A percentile compares a stretch with the other conserved stretches of the same genome.
These are phyloP conservation scores for Brachionus calyciflorus DNA, from an alignment of 1,140 invertebrate genomes.

Conservation along the genomic window DNA sequence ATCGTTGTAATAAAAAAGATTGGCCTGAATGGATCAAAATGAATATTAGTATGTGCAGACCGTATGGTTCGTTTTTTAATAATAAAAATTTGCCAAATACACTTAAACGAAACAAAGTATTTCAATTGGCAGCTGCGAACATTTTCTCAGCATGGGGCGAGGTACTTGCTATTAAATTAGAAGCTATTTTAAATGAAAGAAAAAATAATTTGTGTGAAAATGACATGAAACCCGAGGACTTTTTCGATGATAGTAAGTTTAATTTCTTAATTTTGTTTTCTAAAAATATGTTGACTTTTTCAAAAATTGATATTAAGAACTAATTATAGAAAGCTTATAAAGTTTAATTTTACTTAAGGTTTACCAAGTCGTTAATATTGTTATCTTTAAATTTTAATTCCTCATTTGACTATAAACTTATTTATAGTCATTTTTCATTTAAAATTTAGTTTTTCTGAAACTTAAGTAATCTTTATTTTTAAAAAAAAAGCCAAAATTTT, in stretches of 20 bases:
- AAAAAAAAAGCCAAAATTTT: too few species aligned
- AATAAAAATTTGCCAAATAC: slow-evolving; percentile 8
- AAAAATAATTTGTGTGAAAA: slow-evolving; percentile 34
- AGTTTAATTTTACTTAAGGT: too few species aligned
- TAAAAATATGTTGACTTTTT: neutral
- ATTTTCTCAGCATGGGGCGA: slow-evolving; percentile 42
- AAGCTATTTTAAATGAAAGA: slow-evolving; percentile 16
- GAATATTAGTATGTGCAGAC: slow-evolving; percentile 71
- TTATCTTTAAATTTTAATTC: too few species aligned
- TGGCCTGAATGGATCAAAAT: slow-evolving; percentile 95
- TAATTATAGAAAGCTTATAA: too few species aligned
- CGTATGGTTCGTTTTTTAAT: slow-evolving; percentile 51
- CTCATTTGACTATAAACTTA: too few species aligned
- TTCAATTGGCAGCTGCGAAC: slow-evolving; percentile 39
- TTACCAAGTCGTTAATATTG: too few species aligned
- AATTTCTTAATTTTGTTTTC: neutral
- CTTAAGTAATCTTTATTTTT: too few species aligned
- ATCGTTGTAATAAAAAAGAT: slow-evolving; percentile 92
- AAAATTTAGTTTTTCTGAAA: too few species aligned
- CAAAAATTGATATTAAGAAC: too few species aligned
- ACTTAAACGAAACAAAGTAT: slow-evolving; percentile 18
- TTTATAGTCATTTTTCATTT: too few species aligned
- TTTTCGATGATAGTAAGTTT: slow-evolving; percentile 82
- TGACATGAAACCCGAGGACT: slow-evolving; percentile 72
- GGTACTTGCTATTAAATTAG: neutral